Evolutionary conservation across 2,888 invertebrate genomes (phyloP), one percentile per base, ranked within the genome.

Genomic region (Eupithecia insigniata): DNA sequence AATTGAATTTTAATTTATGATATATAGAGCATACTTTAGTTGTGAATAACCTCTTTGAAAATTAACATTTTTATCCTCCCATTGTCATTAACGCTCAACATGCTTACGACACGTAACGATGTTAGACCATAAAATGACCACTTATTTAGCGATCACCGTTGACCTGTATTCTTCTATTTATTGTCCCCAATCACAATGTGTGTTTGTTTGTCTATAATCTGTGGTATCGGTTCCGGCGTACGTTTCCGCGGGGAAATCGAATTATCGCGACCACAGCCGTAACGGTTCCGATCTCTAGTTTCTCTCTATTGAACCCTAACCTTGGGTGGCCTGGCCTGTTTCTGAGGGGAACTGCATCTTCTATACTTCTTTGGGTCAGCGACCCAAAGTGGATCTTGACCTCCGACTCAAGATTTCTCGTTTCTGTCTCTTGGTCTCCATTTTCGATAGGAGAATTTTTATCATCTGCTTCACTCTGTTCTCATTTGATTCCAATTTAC

Each of bases 241-340:
- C 70, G 67, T 78, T 76, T 77, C 75, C 76, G 74, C 67, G 70
- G 79, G 79, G 79, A 79, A 79, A 78, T 79, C 79, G 73, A 78
- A 77, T 78, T 80, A 79, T 72, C 72, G 74, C 70, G 71, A 51
- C 66, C 76, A 68, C 74, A 70, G 76, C 74, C 78, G 80, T 79
- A 74, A 78, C 81, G 76, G 81, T 76, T 78, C 71, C 79, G 79
- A 78, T 81, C 78, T 79, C 77, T 80, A 78, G 78, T 77, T 79
- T 77, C 73, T 75, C 76, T 78, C 79, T 76, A 76, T 80, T 77
- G 78, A 80, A 78, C 79, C 79, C 75, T 76, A 78, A 80, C 78
- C 76, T 79, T 77, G 78, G 74, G 72, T 76, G 76, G 69, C 10
- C n/a, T 46, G 46, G 43, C 72, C 46, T 62, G 51, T 71, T 46